A percentile compares a stretch with the other conserved stretches of the same genome.
These are phyloP conservation scores for Cheirogaleus major DNA, from an alignment of 2,797 vertebrate genomes.

Conservation along the genomic window DNA sequence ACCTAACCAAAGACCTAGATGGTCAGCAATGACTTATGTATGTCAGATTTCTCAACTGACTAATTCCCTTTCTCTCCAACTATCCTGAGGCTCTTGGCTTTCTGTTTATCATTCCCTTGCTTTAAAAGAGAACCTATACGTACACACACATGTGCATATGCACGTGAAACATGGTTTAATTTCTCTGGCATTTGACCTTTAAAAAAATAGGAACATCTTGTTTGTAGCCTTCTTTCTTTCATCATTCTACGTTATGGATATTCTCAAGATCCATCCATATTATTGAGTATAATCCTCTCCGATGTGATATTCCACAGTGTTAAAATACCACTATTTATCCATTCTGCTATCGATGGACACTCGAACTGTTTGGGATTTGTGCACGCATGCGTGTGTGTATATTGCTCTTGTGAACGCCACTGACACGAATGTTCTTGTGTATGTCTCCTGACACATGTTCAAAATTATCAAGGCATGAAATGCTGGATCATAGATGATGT, in stretches of 20 bases:
- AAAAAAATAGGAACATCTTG: neutral
- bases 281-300: neutral
- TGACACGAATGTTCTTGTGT: neutral
- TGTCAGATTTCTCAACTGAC: neutral
- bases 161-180: neutral
- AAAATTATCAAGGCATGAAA: neutral
- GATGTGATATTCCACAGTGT: neutral
- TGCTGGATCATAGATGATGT: neutral
- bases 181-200: neutral
- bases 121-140: neutral
- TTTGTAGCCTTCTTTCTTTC: neutral
- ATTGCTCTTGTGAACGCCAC: neutral
- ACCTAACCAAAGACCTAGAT: neutral
- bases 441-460: neutral
- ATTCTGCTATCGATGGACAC: neutral
- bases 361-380: neutral
- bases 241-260: neutral
- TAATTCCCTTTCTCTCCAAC: neutral
- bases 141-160: neutral
- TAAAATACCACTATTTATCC: neutral
- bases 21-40: neutral
- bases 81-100: neutral
- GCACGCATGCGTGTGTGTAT: neutral
- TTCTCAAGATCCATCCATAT: neutral
- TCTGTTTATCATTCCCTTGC: neutral